Percentiles rank a stretch among this genome's conserved stretches.
Evolutionary conservation across 2,113 vertebrate genomes (phyloP).

Genomic region (Synchiropus splendidus): DNA sequence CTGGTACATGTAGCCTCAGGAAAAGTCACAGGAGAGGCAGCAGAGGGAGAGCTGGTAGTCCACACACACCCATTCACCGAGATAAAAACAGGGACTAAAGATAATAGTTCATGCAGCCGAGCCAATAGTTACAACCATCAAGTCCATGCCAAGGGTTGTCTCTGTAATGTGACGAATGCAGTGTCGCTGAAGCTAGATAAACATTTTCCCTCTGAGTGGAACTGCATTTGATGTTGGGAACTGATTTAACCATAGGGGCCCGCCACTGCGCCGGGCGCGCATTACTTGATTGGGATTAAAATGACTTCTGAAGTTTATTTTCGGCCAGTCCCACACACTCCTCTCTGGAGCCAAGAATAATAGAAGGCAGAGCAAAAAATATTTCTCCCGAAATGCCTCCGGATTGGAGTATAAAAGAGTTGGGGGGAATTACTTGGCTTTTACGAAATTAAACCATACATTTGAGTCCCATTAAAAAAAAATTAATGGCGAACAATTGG

Average conservation of each 20-base stretch:
- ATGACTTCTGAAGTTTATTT: background rate
- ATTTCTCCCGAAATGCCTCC: background rate
- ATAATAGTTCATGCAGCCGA: no score
- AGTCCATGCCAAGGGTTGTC: no score
- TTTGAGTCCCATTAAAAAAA: background rate
- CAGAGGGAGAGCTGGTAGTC: no score
- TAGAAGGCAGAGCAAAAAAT: background rate
- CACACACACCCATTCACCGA: no score
- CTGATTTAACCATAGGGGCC: background rate
- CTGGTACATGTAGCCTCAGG: no score
- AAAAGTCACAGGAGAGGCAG: no score
- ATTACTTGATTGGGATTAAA: background rate
- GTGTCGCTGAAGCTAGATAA: no score
- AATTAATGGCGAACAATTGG: background rate
- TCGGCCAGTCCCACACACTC: background rate
- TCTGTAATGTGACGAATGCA: no score
- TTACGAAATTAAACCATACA: background rate
- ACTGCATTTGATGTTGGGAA: no score
- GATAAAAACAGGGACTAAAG: no score
- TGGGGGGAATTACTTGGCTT: background rate
- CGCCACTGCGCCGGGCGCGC: background rate
- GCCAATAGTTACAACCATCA: no score
- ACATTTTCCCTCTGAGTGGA: no score
- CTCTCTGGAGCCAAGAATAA: background rate
- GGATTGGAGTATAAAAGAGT: background rate